These are phyloP conservation scores for Tapirus terrestris DNA, from an alignment of 2,113 vertebrate species.

Conservation along the genomic window DNA sequence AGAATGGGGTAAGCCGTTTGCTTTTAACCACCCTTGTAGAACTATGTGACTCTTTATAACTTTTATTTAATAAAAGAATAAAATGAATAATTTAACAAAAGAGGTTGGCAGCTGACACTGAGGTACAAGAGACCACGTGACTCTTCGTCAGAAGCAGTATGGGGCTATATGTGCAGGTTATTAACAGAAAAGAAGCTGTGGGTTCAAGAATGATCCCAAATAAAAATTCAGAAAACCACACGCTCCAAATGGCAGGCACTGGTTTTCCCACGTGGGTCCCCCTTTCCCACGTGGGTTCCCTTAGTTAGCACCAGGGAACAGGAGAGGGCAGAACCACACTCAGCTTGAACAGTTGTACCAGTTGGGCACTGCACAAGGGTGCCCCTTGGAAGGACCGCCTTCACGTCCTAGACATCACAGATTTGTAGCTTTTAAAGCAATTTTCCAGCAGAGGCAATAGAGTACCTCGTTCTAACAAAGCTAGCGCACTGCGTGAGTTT, in stretches of 20 bases:
- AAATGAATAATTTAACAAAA: not conserved
- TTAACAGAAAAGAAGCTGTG: not conserved
- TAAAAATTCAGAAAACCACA: not conserved
- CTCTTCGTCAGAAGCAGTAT: not conserved
- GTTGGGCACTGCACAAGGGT: not conserved
- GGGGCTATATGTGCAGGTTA: not conserved
- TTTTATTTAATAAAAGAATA: not conserved
- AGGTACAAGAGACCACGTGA: not conserved
- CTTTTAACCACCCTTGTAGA: not conserved
- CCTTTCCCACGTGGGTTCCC: not conserved
- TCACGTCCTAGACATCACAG: not conserved
- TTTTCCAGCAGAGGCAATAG: not conserved
- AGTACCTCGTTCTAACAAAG: too few relatives aligned
- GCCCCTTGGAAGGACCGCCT: not conserved
- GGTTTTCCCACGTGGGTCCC: too few relatives aligned
- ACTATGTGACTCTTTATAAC: not conserved
- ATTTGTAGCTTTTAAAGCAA: not conserved
- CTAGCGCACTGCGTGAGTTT: rapidly evolving
- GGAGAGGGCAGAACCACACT: not conserved
- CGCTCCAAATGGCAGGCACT: not conserved
- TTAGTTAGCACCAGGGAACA: not conserved
- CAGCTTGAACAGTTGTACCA: rapidly evolving
- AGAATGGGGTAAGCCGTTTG: not conserved
- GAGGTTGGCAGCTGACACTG: not conserved
- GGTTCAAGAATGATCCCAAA: not conserved